phyloP scores from a whole-genome alignment of 2,113 vertebrate species.

The Ptyas mucosa region DNA sequence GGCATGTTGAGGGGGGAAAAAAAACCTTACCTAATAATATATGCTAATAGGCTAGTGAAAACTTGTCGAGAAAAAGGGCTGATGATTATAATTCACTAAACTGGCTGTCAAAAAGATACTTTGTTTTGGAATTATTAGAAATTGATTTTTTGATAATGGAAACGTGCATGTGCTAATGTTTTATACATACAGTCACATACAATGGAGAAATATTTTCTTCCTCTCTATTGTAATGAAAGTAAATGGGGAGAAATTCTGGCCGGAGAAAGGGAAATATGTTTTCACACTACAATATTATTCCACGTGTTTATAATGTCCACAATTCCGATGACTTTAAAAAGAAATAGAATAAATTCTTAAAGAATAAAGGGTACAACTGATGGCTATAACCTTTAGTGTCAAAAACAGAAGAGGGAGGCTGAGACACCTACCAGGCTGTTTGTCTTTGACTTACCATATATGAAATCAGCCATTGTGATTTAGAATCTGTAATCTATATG shows the following conservation, averaged over 20 bases:
- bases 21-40: background rate
- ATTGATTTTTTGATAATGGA: background rate
- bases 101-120: background rate
- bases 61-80: background rate
- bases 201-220: background rate
- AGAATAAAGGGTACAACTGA: background rate
- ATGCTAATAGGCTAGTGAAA: background rate
- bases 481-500: background rate
- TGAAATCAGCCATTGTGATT: background rate
- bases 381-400: background rate
- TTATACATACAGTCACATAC: background rate
- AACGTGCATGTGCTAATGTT: background rate
- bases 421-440: background rate
- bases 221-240: background rate
- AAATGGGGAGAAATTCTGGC: background rate
- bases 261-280: background rate
- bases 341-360: background rate
- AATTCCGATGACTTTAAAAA: background rate
- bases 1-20: background rate
- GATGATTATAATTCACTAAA: background rate
- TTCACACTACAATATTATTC: background rate
- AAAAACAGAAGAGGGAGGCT: background rate
- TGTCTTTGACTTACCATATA: background rate
- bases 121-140: background rate
- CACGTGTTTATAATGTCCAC: background rate